Percentiles rank a stretch among this genome's conserved stretches.
Conservation (phyloP, 1,140 invertebrate species). For the Dendrolimus punctatus region DNA sequence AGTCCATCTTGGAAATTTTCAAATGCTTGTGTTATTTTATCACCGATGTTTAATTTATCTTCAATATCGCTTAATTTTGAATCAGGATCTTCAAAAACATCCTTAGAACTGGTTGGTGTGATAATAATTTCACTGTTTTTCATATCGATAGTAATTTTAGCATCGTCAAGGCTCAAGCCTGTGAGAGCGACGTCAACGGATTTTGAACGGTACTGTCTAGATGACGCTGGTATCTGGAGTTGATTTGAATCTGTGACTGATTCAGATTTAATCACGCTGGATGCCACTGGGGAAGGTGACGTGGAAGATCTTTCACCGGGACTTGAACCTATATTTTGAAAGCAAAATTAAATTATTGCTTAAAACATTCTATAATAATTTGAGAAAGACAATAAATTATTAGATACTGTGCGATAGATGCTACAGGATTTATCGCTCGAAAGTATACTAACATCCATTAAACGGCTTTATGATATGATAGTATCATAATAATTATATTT, state of each 20-base stretch:
- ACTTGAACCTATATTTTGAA: slow-evolving; percentile 54
- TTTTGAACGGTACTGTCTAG: slow-evolving; percentile 56
- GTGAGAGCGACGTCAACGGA: slow-evolving; percentile 58
- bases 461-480: too few species aligned
- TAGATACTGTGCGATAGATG: too few species aligned
- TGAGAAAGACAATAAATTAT: too few species aligned
- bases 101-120: slow-evolving; percentile 50
- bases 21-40: slow-evolving; percentile 42
- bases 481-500: too few species aligned
- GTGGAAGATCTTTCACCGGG: slow-evolving; percentile 58
- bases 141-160: slow-evolving; percentile 54
- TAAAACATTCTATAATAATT: too few species aligned
- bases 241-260: slow-evolving; percentile 41
- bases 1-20: slow-evolving; percentile 44
- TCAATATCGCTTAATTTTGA: slow-evolving; percentile 33
- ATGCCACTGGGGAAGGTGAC: slow-evolving; percentile 55
- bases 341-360: background rate
- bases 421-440: too few species aligned
- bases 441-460: too few species aligned
- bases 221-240: slow-evolving; percentile 45
- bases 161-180: slow-evolving; percentile 48
- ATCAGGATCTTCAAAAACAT: slow-evolving; percentile 19
- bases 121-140: slow-evolving; percentile 57
- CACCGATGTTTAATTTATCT: slow-evolving; percentile 48
- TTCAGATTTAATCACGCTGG: slow-evolving; percentile 41